Evolutionary conservation across 1,140 invertebrate genomes (phyloP).

Genomic region (Musca vetustissima): DNA sequence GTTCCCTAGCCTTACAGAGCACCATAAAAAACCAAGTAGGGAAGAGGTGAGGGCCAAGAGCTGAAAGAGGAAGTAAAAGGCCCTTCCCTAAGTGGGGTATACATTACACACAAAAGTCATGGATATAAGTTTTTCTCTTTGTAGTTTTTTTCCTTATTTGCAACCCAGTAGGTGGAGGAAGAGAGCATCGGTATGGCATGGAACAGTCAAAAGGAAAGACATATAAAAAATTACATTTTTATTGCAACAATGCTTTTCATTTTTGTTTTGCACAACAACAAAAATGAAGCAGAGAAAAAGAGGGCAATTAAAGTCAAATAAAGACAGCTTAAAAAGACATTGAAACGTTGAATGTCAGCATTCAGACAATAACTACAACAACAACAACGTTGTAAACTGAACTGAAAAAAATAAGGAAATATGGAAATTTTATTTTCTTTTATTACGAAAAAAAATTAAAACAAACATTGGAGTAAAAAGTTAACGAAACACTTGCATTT

Average conservation of each 20-base stretch:
- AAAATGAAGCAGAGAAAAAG: not conserved
- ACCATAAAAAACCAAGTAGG: too few species aligned
- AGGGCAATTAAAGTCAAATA: constrained; percentile 20
- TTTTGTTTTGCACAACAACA: not conserved
- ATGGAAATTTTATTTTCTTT: too few species aligned
- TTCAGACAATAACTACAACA: not conserved
- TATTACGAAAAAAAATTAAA: too few species aligned
- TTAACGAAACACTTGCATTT: too few species aligned
- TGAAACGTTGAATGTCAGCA: not conserved
- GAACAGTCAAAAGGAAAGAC: not conserved
- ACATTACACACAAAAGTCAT: too few species aligned
- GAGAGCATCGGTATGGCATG: too few species aligned
- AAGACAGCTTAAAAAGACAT: constrained; percentile 17
- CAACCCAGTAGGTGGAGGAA: not conserved
- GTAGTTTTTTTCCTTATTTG: too few species aligned
- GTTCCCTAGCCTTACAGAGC: too few species aligned
- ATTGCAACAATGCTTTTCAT: not conserved
- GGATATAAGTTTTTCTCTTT: too few species aligned
- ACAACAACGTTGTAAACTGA: too few species aligned
- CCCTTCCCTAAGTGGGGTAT: not conserved
- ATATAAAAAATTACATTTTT: not conserved
- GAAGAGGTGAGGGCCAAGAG: not conserved
- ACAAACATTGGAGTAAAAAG: too few species aligned
- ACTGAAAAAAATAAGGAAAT: too few species aligned
- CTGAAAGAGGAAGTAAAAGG: not conserved